Conservation (phyloP, 2,113 vertebrate species). For the Prunella himalayana region DNA sequence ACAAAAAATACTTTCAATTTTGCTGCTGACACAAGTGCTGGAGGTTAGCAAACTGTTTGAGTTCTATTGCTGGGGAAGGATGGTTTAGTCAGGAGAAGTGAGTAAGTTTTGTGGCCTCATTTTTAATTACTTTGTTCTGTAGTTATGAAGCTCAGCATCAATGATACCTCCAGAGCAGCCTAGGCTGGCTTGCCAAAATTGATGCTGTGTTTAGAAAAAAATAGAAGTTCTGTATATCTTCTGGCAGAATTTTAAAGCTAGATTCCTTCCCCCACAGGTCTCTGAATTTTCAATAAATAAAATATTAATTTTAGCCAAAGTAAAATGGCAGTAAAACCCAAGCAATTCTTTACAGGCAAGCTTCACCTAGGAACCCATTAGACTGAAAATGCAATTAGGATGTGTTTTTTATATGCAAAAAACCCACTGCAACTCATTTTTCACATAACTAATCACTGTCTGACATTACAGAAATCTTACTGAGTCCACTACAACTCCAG, state of each 20-base stretch:
- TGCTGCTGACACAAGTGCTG: slow-evolving; percentile 58
- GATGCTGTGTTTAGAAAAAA: not conserved
- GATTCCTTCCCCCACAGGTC: not conserved
- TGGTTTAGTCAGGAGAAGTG: not conserved
- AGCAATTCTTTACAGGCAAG: not conserved
- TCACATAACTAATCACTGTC: not conserved
- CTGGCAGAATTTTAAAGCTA: not conserved
- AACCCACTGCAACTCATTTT: not conserved
- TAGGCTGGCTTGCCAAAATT: not conserved
- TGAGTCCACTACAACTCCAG: not conserved
- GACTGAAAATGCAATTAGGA: not conserved
- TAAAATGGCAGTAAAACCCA: not conserved
- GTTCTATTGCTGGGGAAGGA: slow-evolving; percentile 50
- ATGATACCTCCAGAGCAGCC: not conserved
- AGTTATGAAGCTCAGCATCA: not conserved
- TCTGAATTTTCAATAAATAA: not conserved
- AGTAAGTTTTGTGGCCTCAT: not conserved
- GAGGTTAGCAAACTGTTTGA: slow-evolving; percentile 29
- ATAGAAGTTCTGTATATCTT: not conserved
- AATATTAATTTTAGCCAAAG: not conserved
- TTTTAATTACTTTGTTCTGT: slow-evolving; percentile 6
- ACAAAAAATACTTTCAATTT: slow-evolving; percentile 69
- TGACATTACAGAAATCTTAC: not conserved
- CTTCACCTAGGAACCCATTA: not conserved
- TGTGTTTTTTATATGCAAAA: not conserved